phyloP scores from a whole-genome alignment of 1,140 invertebrate genomes.

The Pseudomyrmex gracilis region DNA sequence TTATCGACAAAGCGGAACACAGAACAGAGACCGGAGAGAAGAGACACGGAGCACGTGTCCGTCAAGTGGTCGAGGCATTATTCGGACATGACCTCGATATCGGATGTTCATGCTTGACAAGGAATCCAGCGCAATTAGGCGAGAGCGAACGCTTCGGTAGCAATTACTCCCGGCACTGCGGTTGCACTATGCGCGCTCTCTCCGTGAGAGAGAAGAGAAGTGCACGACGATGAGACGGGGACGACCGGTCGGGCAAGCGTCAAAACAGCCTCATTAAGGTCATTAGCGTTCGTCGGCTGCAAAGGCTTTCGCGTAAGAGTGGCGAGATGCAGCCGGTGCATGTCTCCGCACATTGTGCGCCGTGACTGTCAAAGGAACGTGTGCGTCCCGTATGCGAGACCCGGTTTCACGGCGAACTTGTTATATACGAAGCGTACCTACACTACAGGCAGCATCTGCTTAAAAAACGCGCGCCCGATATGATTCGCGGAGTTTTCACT shows the following conservation, averaged over 20 bases:
- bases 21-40: neutral
- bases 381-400: constrained; percentile 37
- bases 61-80: constrained; percentile 34
- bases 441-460: neutral
- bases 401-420: constrained; percentile 4
- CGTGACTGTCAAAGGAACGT: constrained; percentile 45
- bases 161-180: constrained; percentile 75
- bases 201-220: constrained; percentile 30
- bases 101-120: constrained; percentile 76
- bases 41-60: constrained; percentile 22
- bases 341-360: constrained; percentile 41
- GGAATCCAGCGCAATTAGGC: constrained; percentile 78
- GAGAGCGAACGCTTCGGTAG: constrained; percentile 66
- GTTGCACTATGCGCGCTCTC: constrained; percentile 53
- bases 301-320: constrained; percentile 68
- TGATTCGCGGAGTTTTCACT: constrained; percentile 9
- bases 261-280: constrained; percentile 79
- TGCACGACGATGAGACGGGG: constrained; percentile 36
- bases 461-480: constrained; percentile 5
- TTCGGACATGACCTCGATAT: constrained; percentile 68
- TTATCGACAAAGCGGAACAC: constrained; percentile 7
- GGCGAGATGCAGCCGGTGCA: constrained; percentile 52
- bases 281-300: constrained; percentile 73
- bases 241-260: constrained; percentile 72
- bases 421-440: neutral